Percentiles rank a stretch among this genome's conserved stretches.
These are phyloP conservation scores for Eleginops maclovinus DNA, from an alignment of 2,113 vertebrate species.

Conservation along the genomic window DNA sequence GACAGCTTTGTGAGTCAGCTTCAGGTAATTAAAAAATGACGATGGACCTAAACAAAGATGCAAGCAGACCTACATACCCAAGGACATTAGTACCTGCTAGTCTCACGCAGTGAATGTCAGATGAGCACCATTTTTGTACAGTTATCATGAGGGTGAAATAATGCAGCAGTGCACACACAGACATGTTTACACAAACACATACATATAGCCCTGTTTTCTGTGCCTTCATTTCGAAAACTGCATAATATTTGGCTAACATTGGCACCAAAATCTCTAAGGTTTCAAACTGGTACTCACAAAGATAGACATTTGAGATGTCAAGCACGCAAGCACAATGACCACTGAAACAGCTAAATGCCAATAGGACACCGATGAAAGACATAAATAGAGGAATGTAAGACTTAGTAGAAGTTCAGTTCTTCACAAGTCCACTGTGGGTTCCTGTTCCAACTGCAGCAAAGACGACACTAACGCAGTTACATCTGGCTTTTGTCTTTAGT, in stretches of 20 bases:
- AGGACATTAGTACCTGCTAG: neutral
- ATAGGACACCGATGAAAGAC: conserved; percentile 57
- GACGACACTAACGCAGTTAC: no score
- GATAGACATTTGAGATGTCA: conserved; percentile 1
- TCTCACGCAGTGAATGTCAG: neutral
- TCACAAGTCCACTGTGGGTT: conserved; percentile 23
- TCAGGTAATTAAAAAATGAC: conserved; percentile 37
- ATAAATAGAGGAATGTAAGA: conserved; percentile 43
- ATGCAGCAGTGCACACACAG: neutral
- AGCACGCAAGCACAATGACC: neutral
- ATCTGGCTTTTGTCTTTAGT: no score
- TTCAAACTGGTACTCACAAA: conserved; percentile 8
- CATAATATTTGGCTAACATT: neutral
- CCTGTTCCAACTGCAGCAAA: no score
- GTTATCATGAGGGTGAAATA: neutral
- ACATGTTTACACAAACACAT: neutral
- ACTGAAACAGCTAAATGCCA: conserved; percentile 47
- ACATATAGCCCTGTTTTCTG: neutral
- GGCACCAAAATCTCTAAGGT: neutral
- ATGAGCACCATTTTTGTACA: conserved; percentile 3
- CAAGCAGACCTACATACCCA: neutral
- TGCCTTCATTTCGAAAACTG: neutral
- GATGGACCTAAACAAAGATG: conserved; percentile 31
- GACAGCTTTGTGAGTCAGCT: conserved; percentile 35
- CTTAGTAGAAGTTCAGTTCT: conserved; percentile 37